phyloP scores from a whole-genome alignment of 2,113 vertebrate genomes.

The Puntigrus tetrazona region DNA sequence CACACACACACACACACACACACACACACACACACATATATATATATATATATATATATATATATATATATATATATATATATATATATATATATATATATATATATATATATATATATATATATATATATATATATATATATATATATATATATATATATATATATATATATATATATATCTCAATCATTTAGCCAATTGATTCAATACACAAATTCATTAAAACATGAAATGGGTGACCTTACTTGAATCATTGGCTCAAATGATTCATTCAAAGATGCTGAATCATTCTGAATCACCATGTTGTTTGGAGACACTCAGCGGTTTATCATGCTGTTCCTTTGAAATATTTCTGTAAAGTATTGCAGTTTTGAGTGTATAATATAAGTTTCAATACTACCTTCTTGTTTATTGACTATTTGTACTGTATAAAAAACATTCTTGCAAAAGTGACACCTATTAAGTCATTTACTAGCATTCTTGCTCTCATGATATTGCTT shows the following conservation, averaged over 20 bases:
- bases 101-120: too few species aligned
- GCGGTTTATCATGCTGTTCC: neutral
- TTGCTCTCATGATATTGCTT: neutral
- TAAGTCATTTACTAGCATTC: neutral
- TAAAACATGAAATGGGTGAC: neutral
- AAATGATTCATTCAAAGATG: neutral
- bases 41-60: too few species aligned
- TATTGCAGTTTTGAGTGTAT: neutral
- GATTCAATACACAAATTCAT: neutral
- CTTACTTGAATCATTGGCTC: neutral
- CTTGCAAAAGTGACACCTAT: neutral
- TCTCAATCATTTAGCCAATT: neutral
- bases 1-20: too few species aligned
- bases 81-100: too few species aligned
- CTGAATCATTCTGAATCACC: neutral
- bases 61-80: too few species aligned
- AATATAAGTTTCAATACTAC: neutral
- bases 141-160: too few species aligned
- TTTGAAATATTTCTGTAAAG: neutral
- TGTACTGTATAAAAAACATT: neutral
- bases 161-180: too few species aligned
- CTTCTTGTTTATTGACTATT: neutral
- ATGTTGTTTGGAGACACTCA: neutral
- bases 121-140: too few species aligned
- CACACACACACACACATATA: too few species aligned